Evolutionary conservation across 1,140 invertebrate species (phyloP).

Genomic region (Euborellia annulipes): DNA sequence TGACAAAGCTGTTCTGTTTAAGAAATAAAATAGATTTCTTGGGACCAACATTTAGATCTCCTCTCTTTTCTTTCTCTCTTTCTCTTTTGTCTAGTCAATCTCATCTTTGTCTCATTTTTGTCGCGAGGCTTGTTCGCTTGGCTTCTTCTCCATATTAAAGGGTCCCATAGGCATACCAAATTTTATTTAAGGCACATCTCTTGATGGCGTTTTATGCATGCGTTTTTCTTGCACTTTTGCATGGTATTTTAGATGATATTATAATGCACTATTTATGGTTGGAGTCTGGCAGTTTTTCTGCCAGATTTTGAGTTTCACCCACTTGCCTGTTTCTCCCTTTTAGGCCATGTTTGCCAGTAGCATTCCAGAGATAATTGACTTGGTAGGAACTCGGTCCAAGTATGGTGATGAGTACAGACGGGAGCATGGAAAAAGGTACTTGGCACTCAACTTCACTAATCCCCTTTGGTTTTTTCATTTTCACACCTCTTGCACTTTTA

Average conservation of each 20-base stretch:
- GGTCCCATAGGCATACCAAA: slow-evolving; percentile 7
- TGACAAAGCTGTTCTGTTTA: too few relatives aligned
- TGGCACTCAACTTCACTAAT: not conserved
- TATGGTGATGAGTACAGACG: slow-evolving; percentile 94
- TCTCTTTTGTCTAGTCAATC: slow-evolving; percentile 4
- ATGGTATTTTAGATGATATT: slow-evolving; percentile 1
- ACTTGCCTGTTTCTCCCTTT: slow-evolving; percentile 27
- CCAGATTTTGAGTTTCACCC: too few relatives aligned
- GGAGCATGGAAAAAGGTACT: slow-evolving; percentile 94
- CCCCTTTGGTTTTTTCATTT: not conserved
- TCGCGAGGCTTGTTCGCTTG: too few relatives aligned
- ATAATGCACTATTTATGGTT: not conserved
- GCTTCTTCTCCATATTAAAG: not conserved
- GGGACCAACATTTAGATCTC: not conserved
- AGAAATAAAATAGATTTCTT: not conserved
- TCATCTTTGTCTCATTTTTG: slow-evolving; percentile 2
- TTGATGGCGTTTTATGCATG: too few relatives aligned
- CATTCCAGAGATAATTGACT: slow-evolving; percentile 97
- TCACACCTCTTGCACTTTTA: not conserved
- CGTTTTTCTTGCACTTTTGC: too few relatives aligned
- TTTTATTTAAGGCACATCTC: too few relatives aligned
- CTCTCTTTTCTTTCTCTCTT: slow-evolving; percentile 2
- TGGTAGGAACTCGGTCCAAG: slow-evolving; percentile 94
- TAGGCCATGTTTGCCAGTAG: slow-evolving; percentile 96
- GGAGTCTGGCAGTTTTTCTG: too few relatives aligned